These are phyloP conservation scores for Coremacera marginata DNA, from an alignment of 2,888 invertebrate species.

Conservation along the genomic window DNA sequence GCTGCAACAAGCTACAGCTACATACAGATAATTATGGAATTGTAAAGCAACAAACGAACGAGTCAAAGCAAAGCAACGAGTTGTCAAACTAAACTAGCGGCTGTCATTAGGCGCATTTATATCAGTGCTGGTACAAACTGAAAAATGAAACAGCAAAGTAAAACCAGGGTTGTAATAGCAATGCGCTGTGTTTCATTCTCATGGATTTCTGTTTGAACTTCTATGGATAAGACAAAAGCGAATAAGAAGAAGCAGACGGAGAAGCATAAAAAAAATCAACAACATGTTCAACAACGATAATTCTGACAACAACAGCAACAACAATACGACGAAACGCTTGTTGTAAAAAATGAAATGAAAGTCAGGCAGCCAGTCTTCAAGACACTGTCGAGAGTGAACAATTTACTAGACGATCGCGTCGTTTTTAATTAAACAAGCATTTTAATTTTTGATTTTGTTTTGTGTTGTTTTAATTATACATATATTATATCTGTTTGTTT, in stretches of 20 bases:
- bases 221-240: background rate
- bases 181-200: conserved; percentile 3
- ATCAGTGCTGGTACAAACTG: background rate
- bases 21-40: background rate
- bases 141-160: background rate
- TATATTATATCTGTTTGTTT: background rate
- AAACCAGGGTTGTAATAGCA: background rate
- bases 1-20: background rate
- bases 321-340: conserved; percentile 7
- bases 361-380: conserved; percentile 28
- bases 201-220: background rate
- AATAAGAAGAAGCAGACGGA: background rate
- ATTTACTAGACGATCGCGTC: conserved; percentile 21
- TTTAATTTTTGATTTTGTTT: conserved; percentile 21
- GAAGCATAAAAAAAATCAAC: conserved; percentile 9
- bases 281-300: conserved; percentile 24
- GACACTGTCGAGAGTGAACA: conserved; percentile 21
- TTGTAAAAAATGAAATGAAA: conserved; percentile 29
- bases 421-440: background rate
- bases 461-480: conserved; percentile 9
- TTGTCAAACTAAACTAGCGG: background rate
- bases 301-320: conserved; percentile 29
- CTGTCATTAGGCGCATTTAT: conserved; percentile 2
- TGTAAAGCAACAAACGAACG: background rate
- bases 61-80: background rate